phyloP scores from a whole-genome alignment of 1,140 invertebrate species.

The Drosophila bifasciata region DNA sequence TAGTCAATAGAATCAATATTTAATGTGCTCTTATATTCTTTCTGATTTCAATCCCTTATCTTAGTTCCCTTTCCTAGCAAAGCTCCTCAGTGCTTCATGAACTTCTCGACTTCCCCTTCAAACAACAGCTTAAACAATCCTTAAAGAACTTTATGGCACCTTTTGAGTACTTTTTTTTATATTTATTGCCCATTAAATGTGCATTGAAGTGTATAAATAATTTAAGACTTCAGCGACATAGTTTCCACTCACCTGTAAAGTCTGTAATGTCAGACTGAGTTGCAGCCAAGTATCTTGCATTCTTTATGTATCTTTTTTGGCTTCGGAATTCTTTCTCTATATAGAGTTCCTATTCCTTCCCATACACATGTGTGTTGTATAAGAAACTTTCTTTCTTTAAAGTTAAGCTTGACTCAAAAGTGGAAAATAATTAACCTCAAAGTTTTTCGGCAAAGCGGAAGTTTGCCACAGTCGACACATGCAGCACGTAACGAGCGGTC shows the following conservation, averaged over 20 bases:
- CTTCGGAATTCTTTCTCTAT: neutral
- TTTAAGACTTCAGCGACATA: constrained; percentile 9
- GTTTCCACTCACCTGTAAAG: constrained; percentile 24
- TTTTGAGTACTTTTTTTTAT: too few relatives aligned
- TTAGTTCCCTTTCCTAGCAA: too few relatives aligned
- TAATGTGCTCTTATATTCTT: too few relatives aligned
- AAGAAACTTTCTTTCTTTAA: constrained; percentile 34
- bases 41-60: too few relatives aligned
- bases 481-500: constrained; percentile 78
- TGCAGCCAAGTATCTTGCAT: neutral
- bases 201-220: constrained; percentile 35
- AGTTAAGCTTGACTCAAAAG: constrained; percentile 62
- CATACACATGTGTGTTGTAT: neutral
- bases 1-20: too few relatives aligned
- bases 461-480: constrained; percentile 68
- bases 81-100: too few relatives aligned
- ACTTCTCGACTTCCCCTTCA: too few relatives aligned
- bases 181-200: constrained; percentile 7
- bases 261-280: constrained; percentile 5
- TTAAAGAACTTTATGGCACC: too few relatives aligned
- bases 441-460: constrained; percentile 66
- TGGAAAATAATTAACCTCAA: constrained; percentile 83
- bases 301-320: constrained; percentile 24
- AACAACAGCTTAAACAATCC: too few relatives aligned
- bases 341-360: neutral